Conservation (phyloP, 1,140 invertebrate genomes). For the Muscidifurax raptorellus region DNA sequence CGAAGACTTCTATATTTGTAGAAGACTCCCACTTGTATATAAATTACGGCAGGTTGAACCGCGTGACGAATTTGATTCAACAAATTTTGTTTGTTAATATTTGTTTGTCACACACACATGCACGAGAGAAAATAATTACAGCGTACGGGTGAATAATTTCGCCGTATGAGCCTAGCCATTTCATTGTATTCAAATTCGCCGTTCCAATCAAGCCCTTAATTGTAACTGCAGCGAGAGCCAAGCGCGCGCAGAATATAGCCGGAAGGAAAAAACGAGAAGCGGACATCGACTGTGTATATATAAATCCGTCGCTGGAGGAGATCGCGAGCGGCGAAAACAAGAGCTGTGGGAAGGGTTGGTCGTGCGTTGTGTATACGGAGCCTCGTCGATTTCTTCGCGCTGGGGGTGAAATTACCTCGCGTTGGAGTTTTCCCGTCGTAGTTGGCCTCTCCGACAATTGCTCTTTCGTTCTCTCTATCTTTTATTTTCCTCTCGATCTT, state of each 20-base stretch:
- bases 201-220: conserved; percentile 33
- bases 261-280: not conserved
- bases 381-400: conserved; percentile 33
- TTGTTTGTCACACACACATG: too few relatives aligned
- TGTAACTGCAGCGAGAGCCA: conserved; percentile 6
- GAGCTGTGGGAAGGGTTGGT: conserved; percentile 34
- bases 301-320: conserved; percentile 1
- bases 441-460: conserved; percentile 45
- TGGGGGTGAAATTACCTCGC: conserved; percentile 38
- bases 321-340: conserved; percentile 36
- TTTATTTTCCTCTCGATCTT: not conserved
- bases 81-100: too few relatives aligned
- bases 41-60: not conserved
- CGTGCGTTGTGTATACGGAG: not conserved
- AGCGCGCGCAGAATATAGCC: not conserved
- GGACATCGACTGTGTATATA: not conserved
- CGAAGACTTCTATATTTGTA: not conserved
- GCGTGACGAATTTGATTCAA: too few relatives aligned
- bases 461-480: conserved; percentile 18
- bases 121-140: conserved; percentile 30
- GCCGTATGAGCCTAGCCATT: not conserved
- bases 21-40: not conserved
- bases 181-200: conserved; percentile 46
- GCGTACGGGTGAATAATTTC: not conserved
- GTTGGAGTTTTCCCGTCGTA: conserved; percentile 25